phyloP scores from a whole-genome alignment of 2,888 invertebrate species.

The Conistra vaccinii region DNA sequence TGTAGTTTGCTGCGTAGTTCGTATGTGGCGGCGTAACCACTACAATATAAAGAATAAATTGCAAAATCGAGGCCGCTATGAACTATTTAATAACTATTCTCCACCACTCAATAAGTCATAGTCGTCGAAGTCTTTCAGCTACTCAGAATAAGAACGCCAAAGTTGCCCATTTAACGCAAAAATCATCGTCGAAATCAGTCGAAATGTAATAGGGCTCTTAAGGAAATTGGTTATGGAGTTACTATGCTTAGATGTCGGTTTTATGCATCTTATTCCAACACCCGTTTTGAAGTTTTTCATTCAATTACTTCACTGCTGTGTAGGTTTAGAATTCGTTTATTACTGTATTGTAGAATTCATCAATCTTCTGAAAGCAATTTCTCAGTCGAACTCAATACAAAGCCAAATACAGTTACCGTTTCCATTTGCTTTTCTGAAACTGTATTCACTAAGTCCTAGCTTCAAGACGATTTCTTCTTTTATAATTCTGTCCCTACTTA shows the following conservation, averaged over 20 bases:
- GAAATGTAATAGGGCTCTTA: too few relatives aligned
- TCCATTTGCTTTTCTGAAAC: not conserved
- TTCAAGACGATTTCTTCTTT: constrained; percentile 35
- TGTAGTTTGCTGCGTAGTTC: too few relatives aligned
- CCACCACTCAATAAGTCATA: too few relatives aligned
- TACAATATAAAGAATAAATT: too few relatives aligned
- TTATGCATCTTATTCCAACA: not conserved
- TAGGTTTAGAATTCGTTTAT: not conserved
- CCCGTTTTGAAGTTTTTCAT: not conserved
- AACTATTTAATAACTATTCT: too few relatives aligned
- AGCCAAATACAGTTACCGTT: constrained; percentile 14
- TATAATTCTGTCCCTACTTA: constrained; percentile 41
- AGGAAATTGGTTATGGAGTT: constrained; percentile 24
- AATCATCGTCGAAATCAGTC: too few relatives aligned
- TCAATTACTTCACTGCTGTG: not conserved
- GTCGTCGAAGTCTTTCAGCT: too few relatives aligned
- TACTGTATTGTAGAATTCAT: constrained; percentile 11
- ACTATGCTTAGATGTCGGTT: not conserved
- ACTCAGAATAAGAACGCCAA: too few relatives aligned
- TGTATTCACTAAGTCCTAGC: constrained; percentile 20
- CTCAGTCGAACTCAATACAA: constrained; percentile 15
- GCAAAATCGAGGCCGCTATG: too few relatives aligned
- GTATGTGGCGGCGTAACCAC: too few relatives aligned
- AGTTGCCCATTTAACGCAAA: too few relatives aligned
- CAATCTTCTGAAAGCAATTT: constrained; percentile 29